Percentiles rank a stretch among this genome's conserved stretches.
These are phyloP conservation scores for Tyto alba DNA, from an alignment of 2,113 vertebrate species.

Conservation along the genomic window DNA sequence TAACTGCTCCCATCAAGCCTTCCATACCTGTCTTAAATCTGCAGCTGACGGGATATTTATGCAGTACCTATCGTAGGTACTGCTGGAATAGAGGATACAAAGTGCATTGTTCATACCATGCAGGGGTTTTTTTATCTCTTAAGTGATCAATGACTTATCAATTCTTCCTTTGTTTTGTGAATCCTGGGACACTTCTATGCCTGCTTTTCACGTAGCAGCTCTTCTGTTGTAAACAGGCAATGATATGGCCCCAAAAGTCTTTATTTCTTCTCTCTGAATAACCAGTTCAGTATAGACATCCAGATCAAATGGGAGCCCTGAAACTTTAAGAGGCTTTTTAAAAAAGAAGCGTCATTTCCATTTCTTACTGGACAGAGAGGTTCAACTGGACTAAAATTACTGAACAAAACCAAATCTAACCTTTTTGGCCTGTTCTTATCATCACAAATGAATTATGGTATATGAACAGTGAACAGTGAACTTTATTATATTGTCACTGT, in stretches of 20 bases:
- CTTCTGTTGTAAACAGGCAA: neutral
- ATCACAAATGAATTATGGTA: neutral
- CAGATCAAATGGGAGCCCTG: neutral
- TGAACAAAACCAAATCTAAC: neutral
- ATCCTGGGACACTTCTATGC: neutral
- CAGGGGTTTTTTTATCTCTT: neutral
- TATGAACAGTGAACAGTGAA: neutral
- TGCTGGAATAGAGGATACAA: neutral
- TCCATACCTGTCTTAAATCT: neutral
- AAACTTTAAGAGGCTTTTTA: neutral
- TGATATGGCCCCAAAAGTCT: neutral
- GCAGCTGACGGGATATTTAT: neutral
- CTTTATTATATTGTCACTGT: no score
- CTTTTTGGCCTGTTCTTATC: neutral
- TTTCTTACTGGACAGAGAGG: neutral
- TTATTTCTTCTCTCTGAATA: neutral
- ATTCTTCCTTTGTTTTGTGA: neutral
- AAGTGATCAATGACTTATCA: neutral
- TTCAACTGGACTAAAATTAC: neutral
- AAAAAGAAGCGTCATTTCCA: neutral
- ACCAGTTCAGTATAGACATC: neutral
- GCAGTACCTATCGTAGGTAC: fast-evolving
- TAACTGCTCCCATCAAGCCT: neutral
- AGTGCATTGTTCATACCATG: neutral
- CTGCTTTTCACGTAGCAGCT: neutral